Evolutionary conservation across 2,113 vertebrate species (phyloP).

Genomic region (Nerophis ophidion): DNA sequence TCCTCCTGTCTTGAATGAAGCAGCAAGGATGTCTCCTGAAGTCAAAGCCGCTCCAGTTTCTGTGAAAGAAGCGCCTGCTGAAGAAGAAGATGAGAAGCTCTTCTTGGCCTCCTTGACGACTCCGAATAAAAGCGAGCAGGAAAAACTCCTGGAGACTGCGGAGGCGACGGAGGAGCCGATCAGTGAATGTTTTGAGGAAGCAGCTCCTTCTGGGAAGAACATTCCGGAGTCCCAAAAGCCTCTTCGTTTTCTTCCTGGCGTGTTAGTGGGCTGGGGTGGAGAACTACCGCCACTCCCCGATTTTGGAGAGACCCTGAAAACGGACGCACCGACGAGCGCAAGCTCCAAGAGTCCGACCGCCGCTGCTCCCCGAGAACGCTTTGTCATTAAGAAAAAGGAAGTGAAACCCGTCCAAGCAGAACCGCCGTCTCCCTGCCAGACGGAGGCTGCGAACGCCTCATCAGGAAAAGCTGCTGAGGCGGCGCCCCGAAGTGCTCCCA

Average conservation of each 20-base stretch:
- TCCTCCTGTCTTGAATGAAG: conserved; percentile 72
- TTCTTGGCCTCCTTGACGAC: conserved; percentile 83
- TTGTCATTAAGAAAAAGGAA: conserved; percentile 74
- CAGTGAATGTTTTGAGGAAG: conserved; percentile 53
- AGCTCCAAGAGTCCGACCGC: conserved; percentile 66
- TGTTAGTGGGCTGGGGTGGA: conserved; percentile 88
- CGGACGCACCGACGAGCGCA: conserved; percentile 49
- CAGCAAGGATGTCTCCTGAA: conserved; percentile 74
- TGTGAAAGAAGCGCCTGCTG: conserved; percentile 60
- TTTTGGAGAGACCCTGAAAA: conserved; percentile 68
- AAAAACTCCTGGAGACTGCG: conserved; percentile 70
- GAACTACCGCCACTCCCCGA: conserved; percentile 78
- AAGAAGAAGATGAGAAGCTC: conserved; percentile 81
- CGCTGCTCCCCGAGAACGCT: conserved; percentile 63
- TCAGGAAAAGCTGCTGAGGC: conserved; percentile 42
- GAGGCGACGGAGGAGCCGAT: conserved; percentile 53
- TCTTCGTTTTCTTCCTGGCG: conserved; percentile 92
- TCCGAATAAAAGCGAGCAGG: conserved; percentile 77
- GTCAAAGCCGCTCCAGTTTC: conserved; percentile 76
- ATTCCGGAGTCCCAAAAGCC: conserved; percentile 80
- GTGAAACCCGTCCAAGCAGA: conserved; percentile 58
- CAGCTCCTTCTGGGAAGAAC: conserved; percentile 66
- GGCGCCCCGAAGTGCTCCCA: conserved; percentile 24
- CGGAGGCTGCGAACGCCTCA: conserved; percentile 36
- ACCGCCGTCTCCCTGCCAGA: conserved; percentile 41